Evolutionary conservation across 2,797 vertebrate genomes (phyloP).

Genomic region (Menidia menidia): DNA sequence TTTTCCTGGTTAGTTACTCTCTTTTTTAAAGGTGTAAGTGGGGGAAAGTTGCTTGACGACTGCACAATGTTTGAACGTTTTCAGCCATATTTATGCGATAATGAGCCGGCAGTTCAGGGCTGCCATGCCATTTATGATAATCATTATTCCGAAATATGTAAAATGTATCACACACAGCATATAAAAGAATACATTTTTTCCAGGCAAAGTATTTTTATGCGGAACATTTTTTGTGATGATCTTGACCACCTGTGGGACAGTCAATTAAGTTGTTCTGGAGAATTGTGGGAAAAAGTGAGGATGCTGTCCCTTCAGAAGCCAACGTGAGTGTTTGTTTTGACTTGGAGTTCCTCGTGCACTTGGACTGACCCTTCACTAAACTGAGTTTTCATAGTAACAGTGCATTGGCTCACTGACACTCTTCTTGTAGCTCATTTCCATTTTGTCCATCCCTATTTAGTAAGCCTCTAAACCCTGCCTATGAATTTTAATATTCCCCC

Average conservation of each 20-base stretch:
- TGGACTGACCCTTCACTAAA: slow-evolving; percentile 67
- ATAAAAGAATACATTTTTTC: slow-evolving; percentile 48
- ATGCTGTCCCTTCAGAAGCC: slow-evolving; percentile 68
- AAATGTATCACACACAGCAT: slow-evolving; percentile 24
- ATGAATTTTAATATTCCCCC: slow-evolving; percentile 59
- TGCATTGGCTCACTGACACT: slow-evolving; percentile 51
- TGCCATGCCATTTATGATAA: slow-evolving; percentile 56
- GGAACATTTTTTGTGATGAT: slow-evolving; percentile 64
- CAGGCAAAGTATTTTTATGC: slow-evolving; percentile 59
- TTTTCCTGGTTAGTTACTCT: slow-evolving; percentile 72
- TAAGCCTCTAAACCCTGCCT: slow-evolving; percentile 80
- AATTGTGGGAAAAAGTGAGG: slow-evolving; percentile 72
- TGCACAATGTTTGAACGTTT: slow-evolving; percentile 63
- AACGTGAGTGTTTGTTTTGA: slow-evolving; percentile 77
- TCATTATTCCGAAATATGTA: slow-evolving; percentile 49
- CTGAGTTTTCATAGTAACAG: slow-evolving; percentile 70
- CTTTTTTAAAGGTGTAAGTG: slow-evolving; percentile 43
- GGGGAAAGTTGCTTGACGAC: slow-evolving; percentile 56
- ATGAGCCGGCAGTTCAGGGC: slow-evolving; percentile 32
- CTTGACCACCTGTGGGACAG: slow-evolving; percentile 63
- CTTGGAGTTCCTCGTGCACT: slow-evolving; percentile 78
- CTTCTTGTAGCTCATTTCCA: slow-evolving; percentile 50
- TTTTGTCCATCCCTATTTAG: slow-evolving; percentile 72
- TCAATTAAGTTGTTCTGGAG: slow-evolving; percentile 60
- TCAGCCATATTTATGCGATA: slow-evolving; percentile 54